phyloP scores from a whole-genome alignment of 1,140 invertebrate species.

The Popillia japonica region DNA sequence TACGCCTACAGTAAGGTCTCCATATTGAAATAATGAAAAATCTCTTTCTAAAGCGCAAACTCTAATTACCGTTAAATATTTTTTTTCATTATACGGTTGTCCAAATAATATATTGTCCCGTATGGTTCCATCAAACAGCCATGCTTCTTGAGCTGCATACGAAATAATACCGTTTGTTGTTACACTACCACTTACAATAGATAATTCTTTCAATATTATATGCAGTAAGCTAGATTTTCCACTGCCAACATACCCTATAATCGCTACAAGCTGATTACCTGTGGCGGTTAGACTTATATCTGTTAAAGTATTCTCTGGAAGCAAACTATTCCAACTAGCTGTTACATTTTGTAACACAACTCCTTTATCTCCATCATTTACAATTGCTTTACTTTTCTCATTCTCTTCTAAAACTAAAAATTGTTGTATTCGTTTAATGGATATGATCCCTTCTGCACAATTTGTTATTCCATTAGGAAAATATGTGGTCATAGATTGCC shows the following conservation, averaged over 20 bases:
- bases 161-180: conserved; percentile 64
- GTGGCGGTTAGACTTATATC: conserved; percentile 65
- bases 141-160: conserved; percentile 71
- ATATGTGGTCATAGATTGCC: conserved; percentile 75
- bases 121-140: conserved; percentile 64
- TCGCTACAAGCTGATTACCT: conserved; percentile 68
- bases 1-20: conserved; percentile 84
- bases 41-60: conserved; percentile 73
- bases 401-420: conserved; percentile 73
- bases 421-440: conserved; percentile 71
- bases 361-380: conserved; percentile 41
- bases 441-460: conserved; percentile 72
- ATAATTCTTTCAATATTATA: conserved; percentile 81
- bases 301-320: conserved; percentile 66
- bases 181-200: conserved; percentile 61
- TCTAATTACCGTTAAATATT: conserved; percentile 71
- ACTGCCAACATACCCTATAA: conserved; percentile 79
- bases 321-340: conserved; percentile 54
- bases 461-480: conserved; percentile 69
- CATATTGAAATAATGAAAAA: conserved; percentile 71
- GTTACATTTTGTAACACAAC: conserved; percentile 45
- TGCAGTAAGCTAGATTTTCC: conserved; percentile 87
- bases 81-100: conserved; percentile 54
- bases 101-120: conserved; percentile 75
- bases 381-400: conserved; percentile 42